phyloP scores from a whole-genome alignment of 1,140 invertebrate genomes.

The Brachystomella parvula region DNA sequence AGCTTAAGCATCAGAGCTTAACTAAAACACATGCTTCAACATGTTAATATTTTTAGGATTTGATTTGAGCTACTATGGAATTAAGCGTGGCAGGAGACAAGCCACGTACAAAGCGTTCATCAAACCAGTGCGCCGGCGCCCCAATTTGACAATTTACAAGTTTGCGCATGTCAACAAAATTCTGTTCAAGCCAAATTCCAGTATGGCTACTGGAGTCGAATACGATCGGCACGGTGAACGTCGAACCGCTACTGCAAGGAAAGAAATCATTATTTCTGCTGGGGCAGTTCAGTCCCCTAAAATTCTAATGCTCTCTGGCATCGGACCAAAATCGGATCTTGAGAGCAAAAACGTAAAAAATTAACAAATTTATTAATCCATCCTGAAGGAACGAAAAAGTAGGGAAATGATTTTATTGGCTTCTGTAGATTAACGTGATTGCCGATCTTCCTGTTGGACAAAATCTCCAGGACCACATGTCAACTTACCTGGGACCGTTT shows the following conservation, averaged over 20 bases:
- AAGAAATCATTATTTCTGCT: conserved; percentile 43
- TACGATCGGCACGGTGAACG: conserved; percentile 24
- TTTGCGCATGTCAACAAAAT: conserved; percentile 29
- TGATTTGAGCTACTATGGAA: conserved; percentile 22
- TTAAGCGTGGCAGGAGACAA: conserved; percentile 17
- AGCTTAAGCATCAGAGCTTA: not conserved
- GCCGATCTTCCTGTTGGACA: conserved; percentile 44
- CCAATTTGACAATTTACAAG: conserved; percentile 25
- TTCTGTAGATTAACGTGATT: conserved; percentile 31
- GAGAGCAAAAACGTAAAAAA: conserved; percentile 36
- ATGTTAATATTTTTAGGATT: conserved; percentile 18
- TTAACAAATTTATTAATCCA: not conserved
- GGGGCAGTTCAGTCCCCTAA: conserved; percentile 43
- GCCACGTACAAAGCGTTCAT: conserved; percentile 16
- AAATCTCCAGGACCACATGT: conserved; percentile 45
- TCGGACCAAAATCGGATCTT: conserved; percentile 46
- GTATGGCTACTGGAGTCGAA: conserved; percentile 32
- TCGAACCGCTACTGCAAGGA: conserved; percentile 27
- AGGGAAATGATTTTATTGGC: too few species aligned
- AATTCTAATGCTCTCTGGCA: conserved; percentile 48
- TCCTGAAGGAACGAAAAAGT: not conserved
- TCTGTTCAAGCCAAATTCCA: conserved; percentile 15
- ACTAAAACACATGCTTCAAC: not conserved
- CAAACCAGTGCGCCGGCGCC: conserved; percentile 1
- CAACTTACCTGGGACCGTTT: conserved; percentile 24